phyloP scores from a whole-genome alignment of 1,140 invertebrate genomes.

The Lordiphosa clarofinis region DNA sequence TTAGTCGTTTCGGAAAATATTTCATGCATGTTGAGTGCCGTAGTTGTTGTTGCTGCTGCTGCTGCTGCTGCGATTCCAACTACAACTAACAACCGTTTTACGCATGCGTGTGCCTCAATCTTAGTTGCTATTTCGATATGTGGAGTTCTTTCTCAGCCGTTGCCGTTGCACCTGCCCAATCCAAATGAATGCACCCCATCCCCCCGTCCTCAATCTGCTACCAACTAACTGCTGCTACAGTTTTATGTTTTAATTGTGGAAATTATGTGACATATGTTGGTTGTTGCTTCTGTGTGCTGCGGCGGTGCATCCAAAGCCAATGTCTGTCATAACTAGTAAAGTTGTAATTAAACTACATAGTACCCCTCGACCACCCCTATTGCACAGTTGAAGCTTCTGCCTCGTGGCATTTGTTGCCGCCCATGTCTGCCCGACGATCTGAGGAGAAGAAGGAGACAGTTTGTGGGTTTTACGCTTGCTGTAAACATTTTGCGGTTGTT shows the following conservation, averaged over 20 bases:
- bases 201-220: not conserved
- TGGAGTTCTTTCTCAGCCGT: slow-evolving; percentile 3
- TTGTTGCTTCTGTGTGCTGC: slow-evolving; percentile 26
- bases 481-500: slow-evolving; percentile 70
- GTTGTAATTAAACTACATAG: slow-evolving; percentile 67
- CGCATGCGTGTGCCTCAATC: slow-evolving; percentile 63
- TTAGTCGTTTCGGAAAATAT: slow-evolving; percentile 35
- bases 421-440: slow-evolving; percentile 43
- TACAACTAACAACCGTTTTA: slow-evolving; percentile 64
- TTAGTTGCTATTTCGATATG: slow-evolving; percentile 6
- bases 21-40: slow-evolving; percentile 59
- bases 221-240: slow-evolving; percentile 50
- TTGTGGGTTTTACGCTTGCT: slow-evolving; percentile 59
- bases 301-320: slow-evolving; percentile 34
- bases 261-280: slow-evolving; percentile 72
- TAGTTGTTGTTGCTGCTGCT: slow-evolving; percentile 35
- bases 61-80: slow-evolving; percentile 18
- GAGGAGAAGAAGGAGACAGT: slow-evolving; percentile 35
- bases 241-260: slow-evolving; percentile 75
- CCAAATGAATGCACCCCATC: not conserved
- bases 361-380: slow-evolving; percentile 17
- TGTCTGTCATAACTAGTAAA: slow-evolving; percentile 71
- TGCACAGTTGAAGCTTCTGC: slow-evolving; percentile 11
- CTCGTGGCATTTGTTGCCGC: slow-evolving; percentile 48
- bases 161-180: slow-evolving; percentile 51